Base-by-base conservation (phyloP, 2,888 invertebrate genomes). In the Myathropa florea region DNA sequence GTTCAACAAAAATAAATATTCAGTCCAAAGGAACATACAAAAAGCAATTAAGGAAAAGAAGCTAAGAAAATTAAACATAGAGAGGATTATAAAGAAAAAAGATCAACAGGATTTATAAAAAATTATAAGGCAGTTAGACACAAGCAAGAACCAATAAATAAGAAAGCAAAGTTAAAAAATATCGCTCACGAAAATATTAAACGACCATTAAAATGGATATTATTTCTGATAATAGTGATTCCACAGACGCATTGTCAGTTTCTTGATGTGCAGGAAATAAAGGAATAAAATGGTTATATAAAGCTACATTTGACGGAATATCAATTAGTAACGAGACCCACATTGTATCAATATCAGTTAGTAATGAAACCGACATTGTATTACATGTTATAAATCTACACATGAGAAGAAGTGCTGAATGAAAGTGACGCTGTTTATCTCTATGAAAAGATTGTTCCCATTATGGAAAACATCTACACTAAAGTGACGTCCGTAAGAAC, bases 191-290 rank as follows among this genome's bases (percentile, higher is more conserved):
- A 18, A 53, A 53, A 18, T 18, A 53, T 53, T 53, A 53, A 18
- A 53, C 53, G 53, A 53, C 14, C 46, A n/a, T 46, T 61, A 61
- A 18, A n/a, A 64, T 60, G 60, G 28, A 28, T 60, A 60, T 30
- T 60, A 60, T 28, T 60, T 60, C 28, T 60, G 60, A 60, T 28
- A 60, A 60, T 60, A 60, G 28, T 60, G 28, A 60, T 60, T 60
- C 28, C 60, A 60, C 60, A 28, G 60, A 28, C 60, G 60, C 14
- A 60, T 60, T 60, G 28, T 60, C 60, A 28, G 14, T 28, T 60
- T 60, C 28, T 60, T 60, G 60, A 60, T 9, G 28, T 60, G 28
- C 60, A 60, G 60, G 60, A 60, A 60, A 60, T 60, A 60, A 28
- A 28, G 4, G 28, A 60, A 60, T 28, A 60, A 60, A 60, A 26